These are phyloP conservation scores for Hippocampus zosterae DNA, from an alignment of 2,113 vertebrate species.

Conservation along the genomic window DNA sequence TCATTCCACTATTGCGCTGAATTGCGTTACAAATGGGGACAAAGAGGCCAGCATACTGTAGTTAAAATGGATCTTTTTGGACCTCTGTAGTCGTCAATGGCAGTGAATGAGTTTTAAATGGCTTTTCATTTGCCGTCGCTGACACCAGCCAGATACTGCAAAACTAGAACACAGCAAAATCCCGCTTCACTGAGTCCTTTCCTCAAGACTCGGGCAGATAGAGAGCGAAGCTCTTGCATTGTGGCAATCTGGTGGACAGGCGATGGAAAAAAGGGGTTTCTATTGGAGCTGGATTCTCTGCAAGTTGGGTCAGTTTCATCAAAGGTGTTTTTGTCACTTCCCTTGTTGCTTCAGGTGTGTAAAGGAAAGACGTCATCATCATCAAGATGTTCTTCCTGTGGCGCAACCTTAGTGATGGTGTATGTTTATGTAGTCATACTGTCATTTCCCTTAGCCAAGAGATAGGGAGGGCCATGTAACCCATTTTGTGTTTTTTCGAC, in stretches of 20 bases:
- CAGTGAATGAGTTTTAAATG: neutral
- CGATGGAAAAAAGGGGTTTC: constrained; percentile 14
- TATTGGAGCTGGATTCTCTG: constrained; percentile 9
- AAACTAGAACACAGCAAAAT: neutral
- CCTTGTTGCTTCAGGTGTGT: constrained; percentile 53
- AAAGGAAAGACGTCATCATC: neutral
- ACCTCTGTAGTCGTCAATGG: too few species aligned
- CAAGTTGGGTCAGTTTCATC: constrained; percentile 41
- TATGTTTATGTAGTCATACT: neutral
- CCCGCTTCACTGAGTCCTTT: neutral
- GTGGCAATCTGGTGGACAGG: neutral
- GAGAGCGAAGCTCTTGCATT: neutral
- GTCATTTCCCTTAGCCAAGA: neutral
- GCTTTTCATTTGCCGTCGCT: neutral
- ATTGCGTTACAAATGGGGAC: neutral
- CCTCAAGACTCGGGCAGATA: neutral
- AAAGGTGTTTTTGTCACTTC: constrained; percentile 38
- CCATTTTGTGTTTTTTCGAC: neutral
- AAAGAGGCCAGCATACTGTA: neutral
- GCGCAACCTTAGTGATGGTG: neutral
- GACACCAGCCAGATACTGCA: neutral
- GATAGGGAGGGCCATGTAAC: neutral
- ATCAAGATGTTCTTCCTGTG: neutral
- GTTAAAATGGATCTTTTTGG: too few species aligned
- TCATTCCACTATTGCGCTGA: neutral